Evolutionary conservation across 2,797 vertebrate genomes (phyloP), one percentile per base, ranked within the genome.

Genomic region (Gymnoscopelus braueri): DNA sequence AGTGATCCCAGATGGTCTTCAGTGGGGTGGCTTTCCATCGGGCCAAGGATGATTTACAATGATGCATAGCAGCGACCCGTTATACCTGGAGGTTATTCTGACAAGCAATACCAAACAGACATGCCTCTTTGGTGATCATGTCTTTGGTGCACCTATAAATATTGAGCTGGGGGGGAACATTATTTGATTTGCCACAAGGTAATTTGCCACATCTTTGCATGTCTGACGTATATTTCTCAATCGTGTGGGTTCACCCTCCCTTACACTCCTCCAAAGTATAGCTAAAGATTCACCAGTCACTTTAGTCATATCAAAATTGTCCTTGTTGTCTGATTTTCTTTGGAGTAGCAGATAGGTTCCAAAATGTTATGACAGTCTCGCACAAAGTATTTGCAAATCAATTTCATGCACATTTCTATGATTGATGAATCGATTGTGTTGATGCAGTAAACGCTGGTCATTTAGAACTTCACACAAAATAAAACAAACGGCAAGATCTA

Each of bases 1-100:
- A 73, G 50, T 61, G 23, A 59, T 63, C 39, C 67, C 71, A 81
- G 75, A 81, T 77, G 77, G 59, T 55, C 15, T 23, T 35, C 35
- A 57, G 49, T 60, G 24, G 1, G 14, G 56, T 56, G 39, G 4
- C 19, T 71, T 69, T 75, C 52, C 60, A 19, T 75, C 63, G 53
- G n/a, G 50, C 54, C n/a, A 50, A 19, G 26, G 63, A 60, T 72
- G 67, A 77, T 71, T 77, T 65, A 76, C 44, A 74, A 69, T 3
- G 50, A 65, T 5, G 64, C 47, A 78, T 69, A 69, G 39, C 60
- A 68, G 11, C 61, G 55, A 60, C 12, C 47, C 62, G 14, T 63
- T 61, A 70, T 61, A 74, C 49, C 74, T 72, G 55, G 15, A 75
- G 62, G 77, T 35, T 65, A 12, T 13, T 58, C 65, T 62, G 26